Percentiles rank a stretch among this genome's conserved stretches.
Evolutionary conservation across 35 echinoderm and acorn worm genomes (phyloP).

Genomic region (Strongylocentrotus purpuratus): DNA sequence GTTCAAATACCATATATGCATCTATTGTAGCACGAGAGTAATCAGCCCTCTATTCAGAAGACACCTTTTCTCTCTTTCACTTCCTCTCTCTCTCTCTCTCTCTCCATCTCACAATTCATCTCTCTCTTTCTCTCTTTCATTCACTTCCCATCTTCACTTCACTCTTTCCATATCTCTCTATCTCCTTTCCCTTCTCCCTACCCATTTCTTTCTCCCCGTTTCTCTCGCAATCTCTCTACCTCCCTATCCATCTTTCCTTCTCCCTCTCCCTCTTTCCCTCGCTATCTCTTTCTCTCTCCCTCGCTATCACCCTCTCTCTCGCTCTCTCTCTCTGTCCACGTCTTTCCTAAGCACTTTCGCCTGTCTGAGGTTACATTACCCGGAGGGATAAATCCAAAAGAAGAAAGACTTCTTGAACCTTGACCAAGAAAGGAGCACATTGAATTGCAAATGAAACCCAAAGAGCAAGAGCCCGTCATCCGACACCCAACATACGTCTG

Average conservation of each 20-base stretch:
- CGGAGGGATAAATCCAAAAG: constrained; percentile 7
- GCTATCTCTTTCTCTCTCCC: background rate
- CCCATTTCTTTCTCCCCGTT: background rate
- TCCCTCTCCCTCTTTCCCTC: background rate
- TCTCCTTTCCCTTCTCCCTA: background rate
- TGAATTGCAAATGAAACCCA: background rate
- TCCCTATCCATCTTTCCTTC: background rate
- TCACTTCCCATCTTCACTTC: background rate
- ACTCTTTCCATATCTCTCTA: background rate
- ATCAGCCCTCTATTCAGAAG: background rate
- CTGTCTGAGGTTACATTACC: constrained; percentile 18
- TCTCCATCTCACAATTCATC: too few species aligned
- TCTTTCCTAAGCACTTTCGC: constrained; percentile 21
- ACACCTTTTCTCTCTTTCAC: background rate
- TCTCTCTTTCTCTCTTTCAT: background rate
- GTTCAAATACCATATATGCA: background rate
- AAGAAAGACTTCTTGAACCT: constrained; percentile 41
- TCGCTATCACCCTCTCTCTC: background rate
- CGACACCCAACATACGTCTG: constrained; percentile 21
- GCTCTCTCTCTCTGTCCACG: background rate
- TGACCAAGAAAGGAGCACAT: constrained; percentile 27
- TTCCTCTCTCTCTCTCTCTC: background rate
- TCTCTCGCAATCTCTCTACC: background rate
- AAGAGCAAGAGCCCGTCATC: constrained; percentile 23
- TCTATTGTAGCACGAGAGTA: background rate